These are phyloP conservation scores for Agapetus fuscipes DNA, from an alignment of 2,888 invertebrate genomes.

Conservation along the genomic window DNA sequence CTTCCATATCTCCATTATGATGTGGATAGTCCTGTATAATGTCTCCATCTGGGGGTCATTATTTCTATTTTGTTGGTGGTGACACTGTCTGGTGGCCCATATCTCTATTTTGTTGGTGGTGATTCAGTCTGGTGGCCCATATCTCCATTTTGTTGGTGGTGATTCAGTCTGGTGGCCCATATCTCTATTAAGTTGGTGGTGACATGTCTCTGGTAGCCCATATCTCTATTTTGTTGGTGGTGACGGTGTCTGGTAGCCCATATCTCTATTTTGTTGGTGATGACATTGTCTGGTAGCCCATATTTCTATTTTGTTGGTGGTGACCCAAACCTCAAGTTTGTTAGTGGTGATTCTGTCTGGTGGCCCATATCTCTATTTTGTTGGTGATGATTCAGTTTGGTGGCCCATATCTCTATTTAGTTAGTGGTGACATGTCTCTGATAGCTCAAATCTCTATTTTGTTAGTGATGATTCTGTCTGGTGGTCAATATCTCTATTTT, in stretches of 20 bases:
- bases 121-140: slow-evolving; percentile 10
- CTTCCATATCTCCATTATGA: too few relatives aligned
- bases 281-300: slow-evolving; percentile 19
- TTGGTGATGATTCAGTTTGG: too few relatives aligned
- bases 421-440: too few relatives aligned
- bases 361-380: too few relatives aligned
- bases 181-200: neutral
- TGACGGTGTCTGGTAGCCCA: neutral
- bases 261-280: neutral
- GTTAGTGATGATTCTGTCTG: too few relatives aligned
- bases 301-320: too few relatives aligned
- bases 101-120: neutral
- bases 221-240: neutral
- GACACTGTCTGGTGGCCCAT: neutral
- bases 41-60: neutral
- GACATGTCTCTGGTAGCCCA: neutral
- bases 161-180: slow-evolving; percentile 28
- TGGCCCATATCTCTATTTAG: too few relatives aligned
- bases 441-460: too few relatives aligned
- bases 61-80: neutral
- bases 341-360: too few relatives aligned
- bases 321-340: too few relatives aligned
- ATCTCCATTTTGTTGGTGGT: too few relatives aligned
- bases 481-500: neutral
- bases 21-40: too few relatives aligned